Evolutionary conservation across 2,797 vertebrate genomes (phyloP).

Genomic region (Pseudomugil tenellus): DNA sequence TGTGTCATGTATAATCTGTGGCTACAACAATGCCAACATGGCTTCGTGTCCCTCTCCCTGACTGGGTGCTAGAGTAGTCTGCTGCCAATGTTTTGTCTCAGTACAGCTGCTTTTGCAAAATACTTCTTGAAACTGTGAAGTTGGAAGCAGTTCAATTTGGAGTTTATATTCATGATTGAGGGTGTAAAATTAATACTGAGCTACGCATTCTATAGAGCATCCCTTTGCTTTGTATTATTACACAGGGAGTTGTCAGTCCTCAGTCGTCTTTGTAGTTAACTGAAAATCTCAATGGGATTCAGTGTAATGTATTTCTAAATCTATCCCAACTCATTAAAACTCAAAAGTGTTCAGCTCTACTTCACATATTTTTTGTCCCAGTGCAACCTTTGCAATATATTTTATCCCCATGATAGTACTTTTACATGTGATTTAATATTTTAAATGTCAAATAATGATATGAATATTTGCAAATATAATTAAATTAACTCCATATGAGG

Average conservation of each 20-base stretch:
- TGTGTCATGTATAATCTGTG: conserved; percentile 80
- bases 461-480: conserved; percentile 62
- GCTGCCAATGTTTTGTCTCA: conserved; percentile 58
- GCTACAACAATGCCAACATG: conserved; percentile 76
- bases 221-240: conserved; percentile 51
- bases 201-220: conserved; percentile 39
- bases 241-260: conserved; percentile 48
- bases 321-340: conserved; percentile 72
- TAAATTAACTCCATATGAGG: conserved; percentile 46
- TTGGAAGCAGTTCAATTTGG: conserved; percentile 63
- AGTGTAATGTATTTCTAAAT: conserved; percentile 67
- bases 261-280: conserved; percentile 70
- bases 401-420: conserved; percentile 59
- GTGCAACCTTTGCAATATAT: conserved; percentile 36
- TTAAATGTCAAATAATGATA: conserved; percentile 67
- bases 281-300: conserved; percentile 61
- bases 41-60: conserved; percentile 40
- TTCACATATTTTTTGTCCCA: conserved; percentile 56
- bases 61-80: conserved; percentile 48
- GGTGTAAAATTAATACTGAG: conserved; percentile 56
- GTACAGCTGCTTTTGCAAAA: conserved; percentile 46
- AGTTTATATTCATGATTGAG: conserved; percentile 46
- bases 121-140: conserved; percentile 39
- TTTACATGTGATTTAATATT: conserved; percentile 67
- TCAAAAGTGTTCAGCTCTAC: conserved; percentile 51